A percentile compares a stretch with the other conserved stretches of the same genome.
Conservation (phyloP, 2,113 vertebrate genomes). For the Sinocyclocheilus anophthalmus region DNA sequence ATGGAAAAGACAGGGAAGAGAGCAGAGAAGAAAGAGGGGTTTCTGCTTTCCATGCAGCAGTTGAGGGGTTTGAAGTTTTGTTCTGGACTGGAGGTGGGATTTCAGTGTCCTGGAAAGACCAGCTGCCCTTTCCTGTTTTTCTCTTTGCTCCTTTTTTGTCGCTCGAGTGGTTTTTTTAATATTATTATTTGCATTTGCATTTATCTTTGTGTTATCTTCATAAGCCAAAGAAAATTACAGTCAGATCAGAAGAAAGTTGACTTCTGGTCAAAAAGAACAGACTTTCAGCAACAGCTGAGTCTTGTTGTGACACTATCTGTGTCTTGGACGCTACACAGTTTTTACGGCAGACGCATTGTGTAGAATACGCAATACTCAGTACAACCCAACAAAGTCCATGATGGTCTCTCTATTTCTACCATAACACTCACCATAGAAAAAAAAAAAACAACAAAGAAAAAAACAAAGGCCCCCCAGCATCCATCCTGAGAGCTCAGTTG, state of each 20-base stretch:
- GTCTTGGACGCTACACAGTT: neutral
- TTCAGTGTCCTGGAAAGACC: conserved; percentile 31
- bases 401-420: conserved; percentile 25
- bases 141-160: conserved; percentile 61
- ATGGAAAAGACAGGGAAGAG: neutral
- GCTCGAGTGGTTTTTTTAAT: conserved; percentile 36
- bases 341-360: neutral
- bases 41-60: neutral
- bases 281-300: neutral
- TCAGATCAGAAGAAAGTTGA: conserved; percentile 25
- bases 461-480: conserved; percentile 60
- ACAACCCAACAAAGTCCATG: too few relatives aligned
- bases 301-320: neutral
- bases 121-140: conserved; percentile 73
- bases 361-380: too few relatives aligned
- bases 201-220: conserved; percentile 40
- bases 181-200: conserved; percentile 24
- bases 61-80: neutral
- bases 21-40: neutral
- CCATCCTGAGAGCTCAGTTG: conserved; percentile 64
- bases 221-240: conserved; percentile 50
- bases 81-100: conserved; percentile 14
- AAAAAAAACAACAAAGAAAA: too few relatives aligned
- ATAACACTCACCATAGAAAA: too few relatives aligned
- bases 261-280: neutral